phyloP scores from a whole-genome alignment of 2,888 invertebrate genomes.

The Dioctria linearis region DNA sequence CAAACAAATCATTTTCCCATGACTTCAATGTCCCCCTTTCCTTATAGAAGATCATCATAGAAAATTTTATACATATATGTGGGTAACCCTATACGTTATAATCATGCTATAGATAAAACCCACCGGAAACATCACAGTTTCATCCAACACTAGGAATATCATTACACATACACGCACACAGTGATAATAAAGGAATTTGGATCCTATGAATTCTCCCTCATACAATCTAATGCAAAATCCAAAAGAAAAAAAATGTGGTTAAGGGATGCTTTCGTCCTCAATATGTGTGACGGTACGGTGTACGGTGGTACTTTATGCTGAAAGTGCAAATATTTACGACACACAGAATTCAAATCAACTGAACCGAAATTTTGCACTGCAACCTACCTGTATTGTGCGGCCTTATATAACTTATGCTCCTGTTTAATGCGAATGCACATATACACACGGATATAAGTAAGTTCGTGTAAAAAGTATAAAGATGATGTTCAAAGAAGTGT shows the following conservation, averaged over 20 bases:
- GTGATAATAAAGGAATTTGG: conserved; percentile 1
- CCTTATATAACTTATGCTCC: too few relatives aligned
- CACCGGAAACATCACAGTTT: neutral
- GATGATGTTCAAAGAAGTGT: neutral
- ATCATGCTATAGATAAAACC: neutral
- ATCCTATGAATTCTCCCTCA: neutral
- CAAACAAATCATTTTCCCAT: conserved; percentile 45
- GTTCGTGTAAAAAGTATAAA: neutral
- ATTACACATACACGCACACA: neutral
- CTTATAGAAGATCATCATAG: neutral
- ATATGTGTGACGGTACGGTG: neutral
- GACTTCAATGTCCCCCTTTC: conserved; percentile 6
- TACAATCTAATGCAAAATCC: conserved; percentile 13
- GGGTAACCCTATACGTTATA: neutral
- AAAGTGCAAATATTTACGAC: conserved; percentile 47
- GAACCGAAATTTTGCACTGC: conserved; percentile 38
- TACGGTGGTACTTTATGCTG: conserved; percentile 13
- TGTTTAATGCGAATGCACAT: neutral
- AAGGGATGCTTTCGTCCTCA: conserved; percentile 12
- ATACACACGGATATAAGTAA: neutral
- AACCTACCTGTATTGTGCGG: neutral
- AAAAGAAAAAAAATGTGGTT: conserved; percentile 10
- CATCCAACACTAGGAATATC: neutral
- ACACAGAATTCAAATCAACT: conserved; percentile 20
- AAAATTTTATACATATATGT: neutral